These are phyloP conservation scores for Aurelia sp. DNA, from an alignment of 30 jellyfish, hydroid and myxozoan genomes.

Conservation along the genomic window DNA sequence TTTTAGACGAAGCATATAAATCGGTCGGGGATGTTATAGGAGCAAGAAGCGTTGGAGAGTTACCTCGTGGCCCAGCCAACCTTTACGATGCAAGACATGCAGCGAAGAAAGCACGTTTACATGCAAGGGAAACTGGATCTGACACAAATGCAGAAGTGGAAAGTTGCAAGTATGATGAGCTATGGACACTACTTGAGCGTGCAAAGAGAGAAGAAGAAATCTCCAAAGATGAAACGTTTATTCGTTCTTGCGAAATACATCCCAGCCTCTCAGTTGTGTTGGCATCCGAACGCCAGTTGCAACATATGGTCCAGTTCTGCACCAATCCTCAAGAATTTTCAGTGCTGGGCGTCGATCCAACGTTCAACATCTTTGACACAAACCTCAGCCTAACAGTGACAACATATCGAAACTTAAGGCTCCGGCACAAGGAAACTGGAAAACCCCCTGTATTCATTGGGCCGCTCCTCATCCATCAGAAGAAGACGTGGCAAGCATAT, in stretches of 20 bases:
- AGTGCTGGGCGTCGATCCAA: slow-evolving; percentile 2
- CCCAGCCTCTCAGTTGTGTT: slow-evolving; percentile 13
- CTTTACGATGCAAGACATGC: slow-evolving; percentile 1
- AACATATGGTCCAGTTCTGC: slow-evolving; percentile 14
- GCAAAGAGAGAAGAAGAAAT: slow-evolving; percentile 16
- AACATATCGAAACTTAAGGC: slow-evolving; percentile 12
- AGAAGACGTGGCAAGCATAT: slow-evolving; percentile 2
- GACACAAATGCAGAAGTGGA: not conserved
- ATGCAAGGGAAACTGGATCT: not conserved
- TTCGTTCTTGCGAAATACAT: slow-evolving; percentile 11
- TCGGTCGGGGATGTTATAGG: slow-evolving; percentile 17
- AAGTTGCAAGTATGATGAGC: not conserved
- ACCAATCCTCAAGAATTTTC: slow-evolving; percentile 11
- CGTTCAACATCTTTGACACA: slow-evolving; percentile 3
- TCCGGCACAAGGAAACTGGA: not conserved
- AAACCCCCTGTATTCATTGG: slow-evolving; percentile 30
- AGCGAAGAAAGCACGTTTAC: slow-evolving; percentile 3
- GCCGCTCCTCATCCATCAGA: slow-evolving; percentile 12
- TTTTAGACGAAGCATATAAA: not conserved
- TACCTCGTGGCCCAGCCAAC: slow-evolving; percentile 32
- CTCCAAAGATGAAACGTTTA: slow-evolving; percentile 10
- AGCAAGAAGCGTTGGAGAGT: not conserved
- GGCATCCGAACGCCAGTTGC: slow-evolving; percentile 3
- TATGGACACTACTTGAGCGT: not conserved
- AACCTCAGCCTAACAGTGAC: slow-evolving; percentile 9